phyloP scores from a whole-genome alignment of 2,113 vertebrate genomes.

The Etheostoma spectabile region DNA sequence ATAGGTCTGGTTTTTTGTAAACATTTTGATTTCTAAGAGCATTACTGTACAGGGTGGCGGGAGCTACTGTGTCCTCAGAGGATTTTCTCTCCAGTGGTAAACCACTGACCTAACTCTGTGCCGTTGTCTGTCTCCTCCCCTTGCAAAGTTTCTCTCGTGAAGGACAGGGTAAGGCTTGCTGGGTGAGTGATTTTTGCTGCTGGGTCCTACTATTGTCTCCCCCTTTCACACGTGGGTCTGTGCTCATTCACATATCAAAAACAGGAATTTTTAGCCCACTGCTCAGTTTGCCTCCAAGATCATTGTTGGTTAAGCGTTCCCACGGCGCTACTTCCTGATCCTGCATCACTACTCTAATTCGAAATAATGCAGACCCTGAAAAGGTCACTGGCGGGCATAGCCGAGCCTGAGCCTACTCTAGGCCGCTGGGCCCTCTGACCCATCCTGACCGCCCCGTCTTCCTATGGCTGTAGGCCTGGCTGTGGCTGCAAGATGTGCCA shows the following conservation, averaged over 20 bases:
- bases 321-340: conserved; percentile 24
- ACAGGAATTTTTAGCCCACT: conserved; percentile 35
- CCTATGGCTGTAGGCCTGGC: conserved; percentile 72
- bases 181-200: conserved; percentile 78
- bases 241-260: conserved; percentile 74
- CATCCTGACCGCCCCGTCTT: conserved; percentile 74
- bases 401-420: conserved; percentile 68
- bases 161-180: conserved; percentile 86
- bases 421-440: conserved; percentile 42
- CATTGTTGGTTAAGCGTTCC: conserved; percentile 15
- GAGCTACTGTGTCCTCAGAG: conserved; percentile 37
- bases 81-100: conserved; percentile 21
- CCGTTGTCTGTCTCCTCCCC: conserved; percentile 82
- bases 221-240: conserved; percentile 63
- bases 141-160: conserved; percentile 87
- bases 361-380: conserved; percentile 76
- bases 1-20: conserved; percentile 28
- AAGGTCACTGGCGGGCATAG: conserved; percentile 39
- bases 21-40: conserved; percentile 29
- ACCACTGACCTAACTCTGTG: conserved; percentile 79
- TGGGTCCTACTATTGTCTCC: conserved; percentile 72
- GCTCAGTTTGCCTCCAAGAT: conserved; percentile 21
- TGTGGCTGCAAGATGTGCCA: conserved; percentile 49
- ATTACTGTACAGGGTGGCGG: conserved; percentile 28
- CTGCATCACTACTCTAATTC: conserved; percentile 47